These are phyloP conservation scores for Trilocha varians DNA, from an alignment of 2,888 invertebrate species.

Conservation along the genomic window DNA sequence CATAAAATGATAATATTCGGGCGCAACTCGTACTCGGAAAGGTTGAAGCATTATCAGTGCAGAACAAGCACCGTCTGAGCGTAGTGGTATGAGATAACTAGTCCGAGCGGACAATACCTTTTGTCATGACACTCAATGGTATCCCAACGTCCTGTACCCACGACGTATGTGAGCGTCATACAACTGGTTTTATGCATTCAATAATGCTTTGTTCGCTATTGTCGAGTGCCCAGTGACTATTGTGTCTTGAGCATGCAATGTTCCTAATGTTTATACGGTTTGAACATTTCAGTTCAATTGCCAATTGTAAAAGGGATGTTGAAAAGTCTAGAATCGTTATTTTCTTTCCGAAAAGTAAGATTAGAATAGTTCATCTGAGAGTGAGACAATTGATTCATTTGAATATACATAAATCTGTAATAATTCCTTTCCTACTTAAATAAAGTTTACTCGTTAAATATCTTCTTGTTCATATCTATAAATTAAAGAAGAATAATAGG, in stretches of 20 bases:
- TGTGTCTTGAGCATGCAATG: conserved; percentile 26
- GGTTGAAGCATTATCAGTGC: conserved; percentile 45
- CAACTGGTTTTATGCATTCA: conserved; percentile 53
- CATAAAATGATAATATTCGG: too few species aligned
- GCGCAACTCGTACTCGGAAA: too few species aligned
- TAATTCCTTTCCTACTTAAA: too few species aligned
- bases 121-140: conserved; percentile 55
- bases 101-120: conserved; percentile 54
- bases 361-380: too few species aligned
- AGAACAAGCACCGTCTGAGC: conserved; percentile 46
- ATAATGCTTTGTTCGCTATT: conserved; percentile 39
- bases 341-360: too few species aligned
- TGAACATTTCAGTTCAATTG: conserved; percentile 2
- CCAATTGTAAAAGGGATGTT: background rate
- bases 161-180: conserved; percentile 30
- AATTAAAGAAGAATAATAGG: too few species aligned
- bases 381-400: too few species aligned
- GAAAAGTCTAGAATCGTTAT: background rate
- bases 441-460: too few species aligned
- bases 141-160: conserved; percentile 26
- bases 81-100: conserved; percentile 54
- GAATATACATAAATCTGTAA: too few species aligned
- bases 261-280: conserved; percentile 7
- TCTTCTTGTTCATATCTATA: too few species aligned
- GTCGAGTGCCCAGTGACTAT: conserved; percentile 33